Evolutionary conservation across 2,888 invertebrate species (phyloP), one percentile per base, ranked within the genome.

Genomic region (Rotaria sp.): DNA sequence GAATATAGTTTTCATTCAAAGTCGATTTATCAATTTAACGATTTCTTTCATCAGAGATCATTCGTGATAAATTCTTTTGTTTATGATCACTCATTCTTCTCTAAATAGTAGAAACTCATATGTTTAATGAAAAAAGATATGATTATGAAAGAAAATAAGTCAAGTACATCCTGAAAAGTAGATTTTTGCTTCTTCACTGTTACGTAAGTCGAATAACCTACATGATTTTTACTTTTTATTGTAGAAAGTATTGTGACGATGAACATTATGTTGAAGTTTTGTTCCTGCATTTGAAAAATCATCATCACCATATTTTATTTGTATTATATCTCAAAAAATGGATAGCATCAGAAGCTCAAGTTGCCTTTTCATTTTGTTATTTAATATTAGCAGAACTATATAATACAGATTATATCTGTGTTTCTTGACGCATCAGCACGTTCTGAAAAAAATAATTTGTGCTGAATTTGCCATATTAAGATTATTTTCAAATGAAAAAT

Each of bases 261-360:
- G 98, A 98, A 90, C 99, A 99, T 91, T 93, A 95, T 50, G 94
- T 99, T 2, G 98, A 97, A 92, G 99, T 92, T 98, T 96, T 91
- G 97, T 99, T 84, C 98, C 99, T 0, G 95, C 99, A 50, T 98
- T 97, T 91, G 99, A 99, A 90, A 99, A 99, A 0, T 92, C 99
- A 86, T 97, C 98, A 1, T 99, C 99, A 0, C 97, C 98, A 91
- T 99, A 99, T 92, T 99, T 97, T 91, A 93, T 99, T 59, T 90
- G 93, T 87, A 91, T 93, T 10, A 91, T 93, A 21, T 92, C 92
- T 18, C n/a, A 93, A 93, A 89, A 89, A 92, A 80, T 93, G 93
- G 93, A 91, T 93, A 91, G 96, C 96, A 0, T 95, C 96, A 0
- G 97, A 97, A 91, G 97, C 97, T 0, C 95, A 96, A 89, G 92